Evolutionary conservation across 2,888 invertebrate species (phyloP), one percentile per base, ranked within the genome.

Genomic region (Psococerastis gibbosa): DNA sequence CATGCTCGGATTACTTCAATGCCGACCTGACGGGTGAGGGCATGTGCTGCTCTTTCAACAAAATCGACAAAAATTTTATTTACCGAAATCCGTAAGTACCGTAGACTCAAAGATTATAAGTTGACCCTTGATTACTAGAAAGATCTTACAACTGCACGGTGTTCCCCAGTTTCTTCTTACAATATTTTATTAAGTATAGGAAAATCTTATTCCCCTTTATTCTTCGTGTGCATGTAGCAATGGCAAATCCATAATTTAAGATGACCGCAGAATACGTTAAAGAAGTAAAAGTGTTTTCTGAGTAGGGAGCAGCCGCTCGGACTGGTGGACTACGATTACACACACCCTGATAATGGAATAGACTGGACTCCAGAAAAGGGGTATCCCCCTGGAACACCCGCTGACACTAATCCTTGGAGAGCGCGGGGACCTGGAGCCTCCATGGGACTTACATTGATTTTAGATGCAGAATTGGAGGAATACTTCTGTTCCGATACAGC

Each of bases 11-110:
- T 42, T 60, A 80, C 44, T 84, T 85, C 58, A 78, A 77, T 56
- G 75, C 80, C 0, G 73, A 78, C 42, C 63, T 84, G 46, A 84
- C 85, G 0, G 85, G 85, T 52, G 84, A 84, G 56, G 87, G 87
- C 0, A 65, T 84, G 2, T 87, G 87, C 57, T 87, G 85, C 57
- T 78, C 80, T 2, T 87, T 87, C 57, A 87, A 87, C 57, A 71
- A 75, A n/a, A 69, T 85, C 3, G 77, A 81, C 48, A 67, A 73
- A 1, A 69, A 73, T 44, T 73, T 69, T 49, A 67, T 83, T 57
- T 76, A 80, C 50, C 64, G 75, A 38, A 76, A 81, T 54, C 75
- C 76, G 72, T 78, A 65, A 69, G 73, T 60, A 46, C n/a, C n/a
- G n/a, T n/a, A n/a, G n/a, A n/a, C n/a, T n/a, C n/a, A n/a, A n/a